Percentiles rank a stretch among this genome's conserved stretches.
phyloP scores from a whole-genome alignment of 1,140 invertebrate genomes.

The Saccostrea cuccullata region DNA sequence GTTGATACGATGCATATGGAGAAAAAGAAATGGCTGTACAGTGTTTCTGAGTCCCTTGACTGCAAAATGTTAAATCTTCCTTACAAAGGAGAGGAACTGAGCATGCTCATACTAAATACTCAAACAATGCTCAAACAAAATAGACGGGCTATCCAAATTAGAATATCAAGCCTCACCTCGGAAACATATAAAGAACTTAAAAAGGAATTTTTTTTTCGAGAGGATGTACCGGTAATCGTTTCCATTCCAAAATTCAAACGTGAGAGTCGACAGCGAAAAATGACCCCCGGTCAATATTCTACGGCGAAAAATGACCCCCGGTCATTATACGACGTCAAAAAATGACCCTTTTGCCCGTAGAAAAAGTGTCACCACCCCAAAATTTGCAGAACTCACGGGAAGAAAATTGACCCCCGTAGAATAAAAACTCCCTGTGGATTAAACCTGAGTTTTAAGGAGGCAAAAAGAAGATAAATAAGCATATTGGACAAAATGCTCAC shows the following conservation, averaged over 20 bases:
- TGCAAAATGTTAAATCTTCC: constrained; percentile 86
- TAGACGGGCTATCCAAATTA: constrained; percentile 77
- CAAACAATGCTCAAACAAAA: constrained; percentile 81
- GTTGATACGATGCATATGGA: constrained; percentile 58
- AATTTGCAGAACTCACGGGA: no score
- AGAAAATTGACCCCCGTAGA: no score
- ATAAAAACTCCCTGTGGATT: no score
- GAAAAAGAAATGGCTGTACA: constrained; percentile 44
- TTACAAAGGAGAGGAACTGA: constrained; percentile 82
- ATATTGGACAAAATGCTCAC: no score
- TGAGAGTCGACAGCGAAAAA: no score
- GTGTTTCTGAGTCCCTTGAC: constrained; percentile 83
- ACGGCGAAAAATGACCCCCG: no score
- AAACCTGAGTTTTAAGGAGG: no score
- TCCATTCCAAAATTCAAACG: constrained; percentile 85
- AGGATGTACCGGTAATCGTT: constrained; percentile 65
- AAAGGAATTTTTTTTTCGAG: constrained; percentile 22
- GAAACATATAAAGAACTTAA: constrained; percentile 76
- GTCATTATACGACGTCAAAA: no score
- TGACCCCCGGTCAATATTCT: no score
- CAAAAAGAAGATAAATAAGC: no score
- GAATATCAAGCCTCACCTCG: constrained; percentile 80
- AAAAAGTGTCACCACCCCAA: no score
- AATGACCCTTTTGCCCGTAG: no score
- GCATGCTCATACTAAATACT: constrained; percentile 88